phyloP scores from a whole-genome alignment of 2,797 vertebrate genomes.

The Labeo calbasu region DNA sequence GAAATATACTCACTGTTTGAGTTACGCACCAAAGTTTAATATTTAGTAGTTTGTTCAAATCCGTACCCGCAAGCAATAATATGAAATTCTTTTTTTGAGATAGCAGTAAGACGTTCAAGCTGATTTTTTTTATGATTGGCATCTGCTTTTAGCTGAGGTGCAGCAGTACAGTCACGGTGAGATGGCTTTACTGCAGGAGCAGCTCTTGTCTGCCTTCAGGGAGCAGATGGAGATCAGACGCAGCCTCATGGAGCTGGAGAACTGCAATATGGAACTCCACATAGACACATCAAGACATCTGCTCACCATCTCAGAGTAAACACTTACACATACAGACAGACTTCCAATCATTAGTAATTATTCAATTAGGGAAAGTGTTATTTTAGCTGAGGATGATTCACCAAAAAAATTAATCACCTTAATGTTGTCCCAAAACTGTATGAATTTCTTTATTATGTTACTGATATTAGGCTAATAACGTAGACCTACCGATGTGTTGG shows the following conservation, averaged over 20 bases:
- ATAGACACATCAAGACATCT: conserved; percentile 87
- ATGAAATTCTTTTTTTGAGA: neutral
- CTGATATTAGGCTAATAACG: too few species aligned
- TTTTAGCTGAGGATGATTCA: neutral
- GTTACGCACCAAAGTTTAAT: neutral
- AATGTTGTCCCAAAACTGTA: neutral
- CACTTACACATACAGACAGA: neutral
- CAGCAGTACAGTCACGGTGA: conserved; percentile 78
- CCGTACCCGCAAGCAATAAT: neutral
- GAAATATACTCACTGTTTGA: too few species aligned
- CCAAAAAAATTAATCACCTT: neutral
- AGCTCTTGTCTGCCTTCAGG: conserved; percentile 84
- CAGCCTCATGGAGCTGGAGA: conserved; percentile 86
- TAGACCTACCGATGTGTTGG: too few species aligned
- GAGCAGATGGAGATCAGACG: conserved; percentile 87
- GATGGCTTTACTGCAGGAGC: conserved; percentile 82
- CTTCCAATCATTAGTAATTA: neutral
- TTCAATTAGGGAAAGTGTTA: neutral
- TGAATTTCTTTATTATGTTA: neutral
- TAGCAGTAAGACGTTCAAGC: neutral
- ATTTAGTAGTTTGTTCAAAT: neutral
- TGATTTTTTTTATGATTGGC: neutral
- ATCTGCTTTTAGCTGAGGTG: conserved; percentile 80
- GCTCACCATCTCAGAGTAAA: conserved; percentile 84
- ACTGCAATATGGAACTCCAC: conserved; percentile 83